Base-by-base conservation (phyloP, 2,113 vertebrate genomes). In the Laticauda laticaudata region DNA sequence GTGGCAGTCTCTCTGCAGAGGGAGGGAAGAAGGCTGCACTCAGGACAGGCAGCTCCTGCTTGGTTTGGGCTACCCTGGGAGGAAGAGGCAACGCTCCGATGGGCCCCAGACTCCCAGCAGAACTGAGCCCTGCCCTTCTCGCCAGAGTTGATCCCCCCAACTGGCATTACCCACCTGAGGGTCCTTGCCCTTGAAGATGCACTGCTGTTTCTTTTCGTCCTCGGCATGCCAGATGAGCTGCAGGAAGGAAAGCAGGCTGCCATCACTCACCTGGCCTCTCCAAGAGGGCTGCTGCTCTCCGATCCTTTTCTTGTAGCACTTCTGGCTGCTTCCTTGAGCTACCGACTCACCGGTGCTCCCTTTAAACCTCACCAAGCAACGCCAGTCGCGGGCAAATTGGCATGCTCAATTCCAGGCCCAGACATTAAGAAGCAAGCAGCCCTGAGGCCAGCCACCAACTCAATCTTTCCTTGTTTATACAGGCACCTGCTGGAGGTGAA, bases 161-260 rank as follows among this genome's bases (percentile, higher is more conserved):
- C 0, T 0, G 0, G 20, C 18, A 95, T 81, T 43, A 81, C 98
- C 98, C 95, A 98, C 99, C 98, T 99, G 98, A 0, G 98, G 98
- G 96, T 99, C 98, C 97, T 99, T 99, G 95, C 99, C 99, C 97
- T 99, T 99, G 97, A 99, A 99, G 94, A 97, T 98, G 75, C 99
- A 99, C 95, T 99, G 98, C 1, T 97, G 97, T 94, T 99, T 99
- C 96, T 98, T 98, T 90, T 96, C 98, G 1, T 98, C 96, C n/a
- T 98, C 98, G 0, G 99, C 98, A 11, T 94, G 96, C 99, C 99
- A 99, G 0, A 89, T 97, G 91, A 99, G 97, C 99, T 99, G 97
- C 9, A 53, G 45, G 54, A 56, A 92, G n/a, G n/a, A 24, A 86
- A 21, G 29, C 4, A 57, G 21, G 9, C 29, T 12, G 61, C 39